Evolutionary conservation across 2,888 invertebrate species (phyloP).

Genomic region (Urechis unicinctus): DNA sequence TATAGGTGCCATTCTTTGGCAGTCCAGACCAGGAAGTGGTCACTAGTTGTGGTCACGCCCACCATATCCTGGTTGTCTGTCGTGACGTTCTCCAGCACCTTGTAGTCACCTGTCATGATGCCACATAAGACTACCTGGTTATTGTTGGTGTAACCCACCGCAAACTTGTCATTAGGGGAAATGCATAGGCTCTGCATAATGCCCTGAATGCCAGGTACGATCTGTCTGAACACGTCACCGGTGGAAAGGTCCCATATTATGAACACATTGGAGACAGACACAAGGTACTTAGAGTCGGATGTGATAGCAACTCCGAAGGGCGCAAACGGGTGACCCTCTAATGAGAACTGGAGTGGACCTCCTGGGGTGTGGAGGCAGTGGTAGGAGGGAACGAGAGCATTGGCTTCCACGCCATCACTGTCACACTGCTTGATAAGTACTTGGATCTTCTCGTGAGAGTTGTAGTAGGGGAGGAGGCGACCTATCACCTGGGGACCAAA

Average conservation of each 20-base stretch:
- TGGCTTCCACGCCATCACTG: constrained; percentile 60
- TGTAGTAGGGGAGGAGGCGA: constrained; percentile 86
- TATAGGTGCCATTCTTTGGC: neutral
- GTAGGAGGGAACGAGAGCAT: constrained; percentile 80
- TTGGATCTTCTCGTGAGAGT: constrained; percentile 72
- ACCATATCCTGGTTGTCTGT: neutral
- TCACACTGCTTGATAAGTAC: constrained; percentile 87
- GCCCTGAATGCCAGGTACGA: constrained; percentile 70
- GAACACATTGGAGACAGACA: constrained; percentile 92
- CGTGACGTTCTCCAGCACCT: neutral
- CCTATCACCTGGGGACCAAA: constrained; percentile 89
- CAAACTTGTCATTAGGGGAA: constrained; percentile 92
- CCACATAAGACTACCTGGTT: constrained; percentile 87
- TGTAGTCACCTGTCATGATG: constrained; percentile 74
- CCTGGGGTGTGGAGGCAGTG: constrained; percentile 98
- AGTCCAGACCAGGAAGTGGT: neutral
- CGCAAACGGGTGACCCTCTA: constrained; percentile 97
- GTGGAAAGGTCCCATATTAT: constrained; percentile 96
- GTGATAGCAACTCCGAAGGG: constrained; percentile 49
- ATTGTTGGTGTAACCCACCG: constrained; percentile 91
- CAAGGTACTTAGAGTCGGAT: constrained; percentile 60
- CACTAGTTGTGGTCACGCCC: neutral
- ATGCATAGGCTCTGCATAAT: constrained; percentile 90
- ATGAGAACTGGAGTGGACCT: constrained; percentile 93
- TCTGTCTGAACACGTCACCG: constrained; percentile 87